These are phyloP conservation scores for Helobdella robusta DNA, from an alignment of 2,888 invertebrate species.

Conservation along the genomic window DNA sequence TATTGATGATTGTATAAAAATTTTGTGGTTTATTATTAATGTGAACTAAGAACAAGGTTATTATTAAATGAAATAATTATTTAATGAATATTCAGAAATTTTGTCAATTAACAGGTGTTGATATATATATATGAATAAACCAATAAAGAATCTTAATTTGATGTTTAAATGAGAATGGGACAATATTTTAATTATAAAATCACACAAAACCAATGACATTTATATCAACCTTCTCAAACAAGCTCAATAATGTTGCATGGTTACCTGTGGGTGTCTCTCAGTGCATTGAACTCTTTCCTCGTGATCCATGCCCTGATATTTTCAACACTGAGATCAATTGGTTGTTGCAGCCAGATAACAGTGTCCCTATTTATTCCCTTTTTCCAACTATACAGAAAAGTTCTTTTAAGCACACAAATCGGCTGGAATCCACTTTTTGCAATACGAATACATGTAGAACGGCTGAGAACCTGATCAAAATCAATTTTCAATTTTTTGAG, in stretches of 20 bases:
- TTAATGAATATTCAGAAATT: not conserved
- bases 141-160: too few species aligned
- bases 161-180: too few species aligned
- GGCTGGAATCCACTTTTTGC: too few species aligned
- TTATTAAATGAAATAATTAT: not conserved
- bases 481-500: too few species aligned
- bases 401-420: slow-evolving; percentile 3
- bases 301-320: slow-evolving; percentile 29
- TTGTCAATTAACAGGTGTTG: too few species aligned
- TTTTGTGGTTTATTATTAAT: not conserved
- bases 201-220: not conserved
- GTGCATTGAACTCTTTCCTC: slow-evolving; percentile 26
- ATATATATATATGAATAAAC: too few species aligned
- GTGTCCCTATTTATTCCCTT: slow-evolving; percentile 30
- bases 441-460: too few species aligned
- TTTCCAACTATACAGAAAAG: slow-evolving; percentile 28
- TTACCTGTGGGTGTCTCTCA: slow-evolving; percentile 33
- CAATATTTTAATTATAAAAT: too few species aligned
- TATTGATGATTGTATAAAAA: not conserved
- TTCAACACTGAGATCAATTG: slow-evolving; percentile 29
- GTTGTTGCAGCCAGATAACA: slow-evolving; percentile 31
- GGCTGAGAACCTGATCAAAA: too few species aligned
- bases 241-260: not conserved
- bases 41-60: not conserved
- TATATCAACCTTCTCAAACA: not conserved